Base-by-base conservation (phyloP, 2,113 vertebrate species). In the Bujurquina vittata region DNA sequence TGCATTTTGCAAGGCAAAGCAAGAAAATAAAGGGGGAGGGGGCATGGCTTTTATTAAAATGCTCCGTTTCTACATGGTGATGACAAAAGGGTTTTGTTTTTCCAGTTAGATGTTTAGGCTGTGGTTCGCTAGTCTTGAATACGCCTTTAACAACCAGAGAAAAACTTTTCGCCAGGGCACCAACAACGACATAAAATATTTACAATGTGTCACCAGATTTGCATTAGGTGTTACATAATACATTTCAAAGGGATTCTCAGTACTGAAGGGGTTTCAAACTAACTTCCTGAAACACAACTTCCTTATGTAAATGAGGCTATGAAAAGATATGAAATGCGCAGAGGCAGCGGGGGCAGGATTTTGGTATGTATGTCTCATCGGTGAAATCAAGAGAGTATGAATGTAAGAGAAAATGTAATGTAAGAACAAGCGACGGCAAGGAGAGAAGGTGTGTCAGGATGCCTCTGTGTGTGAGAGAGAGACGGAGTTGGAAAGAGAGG, bases 231-330 rank as follows among this genome's bases (percentile, higher is more conserved):
- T 87, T 90, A 81, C 67, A 26, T 84, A 88, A 91, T 81, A 33
- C 3, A 80, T 89, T 86, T 91, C 85, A 89, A 87, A 88, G 79
- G 85, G 72, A 78, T 35, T 49, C 62, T 67, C 77, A 86, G 80
- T 76, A 75, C 89, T 81, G 54, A 76, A 81, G 81, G 84, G 85
- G 67, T 78, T 91, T 90, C 69, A 88, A 87, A 91, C 77, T 81
- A 84, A 89, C 89, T 91, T 91, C 75, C 80, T 83, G 79, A 91
- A 90, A 77, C 79, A 73, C 60, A 89, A 86, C 82, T 84, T 87
- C 76, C 75, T 72, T 52, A 91, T 92, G 90, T 46, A 92, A 92
- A 92, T 89, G 52, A 87, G 88, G 75, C 83, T 82, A 80, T 84
- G 88, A 86, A 93, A 90, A 88, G 81, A 92, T 85, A 76, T 81